Evolutionary conservation across 2,113 vertebrate genomes (phyloP), one percentile per base, ranked within the genome.

Genomic region (Osmerus eperlanus): DNA sequence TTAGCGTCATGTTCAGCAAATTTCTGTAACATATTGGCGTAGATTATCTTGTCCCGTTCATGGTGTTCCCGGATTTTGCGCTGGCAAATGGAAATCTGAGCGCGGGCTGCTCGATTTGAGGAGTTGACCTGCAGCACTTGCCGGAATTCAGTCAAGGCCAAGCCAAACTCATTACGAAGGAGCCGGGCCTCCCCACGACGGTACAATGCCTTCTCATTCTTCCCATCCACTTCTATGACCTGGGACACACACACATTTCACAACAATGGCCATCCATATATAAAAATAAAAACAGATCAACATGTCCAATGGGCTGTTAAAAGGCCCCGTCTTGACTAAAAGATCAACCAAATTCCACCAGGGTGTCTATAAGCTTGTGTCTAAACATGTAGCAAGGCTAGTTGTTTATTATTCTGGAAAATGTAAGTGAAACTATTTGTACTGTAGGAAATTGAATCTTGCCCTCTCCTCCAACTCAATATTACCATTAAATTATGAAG

Each of bases 11-110:
- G 93, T 81, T 98, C 96, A 0, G 97, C 97, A 66, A 99, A 98
- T 85, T 98, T 99, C 67, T 95, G 85, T 89, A 99, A 99, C 97
- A 99, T 99, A 90, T 98, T 96, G 89, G 95, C 97, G 0, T 99
- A 98, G 77, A 91, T 95, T 88, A 75, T 95, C 80, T 96, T 93
- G 90, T 99, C 97, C 52, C 89, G 87, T 80, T 98, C 95, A 0
- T 98, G 92, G 88, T 98, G 95, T 74, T 97, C 96, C 79, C 94
- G 95, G 0, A 95, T 96, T 65, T 94, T 98, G 62, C 84, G 92
- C 86, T 96, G 95, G 86, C 97, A 99, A 81, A 92, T 56, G 0
- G 89, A 88, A 75, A 98, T 95, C 87, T 96, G 96, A 56, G 88
- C 86, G 1, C 87, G 91, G 0, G 97, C 97, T 0, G 97, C 96